Conservation (phyloP, 2,113 vertebrate genomes). For the Paralichthys olivaceus region DNA sequence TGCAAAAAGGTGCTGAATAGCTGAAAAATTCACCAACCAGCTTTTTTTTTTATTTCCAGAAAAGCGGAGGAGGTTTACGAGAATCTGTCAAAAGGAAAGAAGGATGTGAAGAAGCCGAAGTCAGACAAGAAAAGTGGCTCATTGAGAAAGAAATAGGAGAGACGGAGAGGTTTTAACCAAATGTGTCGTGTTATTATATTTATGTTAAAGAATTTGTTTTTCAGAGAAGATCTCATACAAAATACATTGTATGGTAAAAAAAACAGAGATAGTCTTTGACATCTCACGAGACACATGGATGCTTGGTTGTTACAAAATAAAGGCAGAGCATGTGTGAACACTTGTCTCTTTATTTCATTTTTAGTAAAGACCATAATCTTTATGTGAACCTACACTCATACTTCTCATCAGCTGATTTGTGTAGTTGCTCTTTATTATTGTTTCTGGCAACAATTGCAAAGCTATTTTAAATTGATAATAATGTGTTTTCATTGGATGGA, state of each 20-base stretch:
- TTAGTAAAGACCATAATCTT: neutral
- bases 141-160: slow-evolving; percentile 86
- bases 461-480: no score
- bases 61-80: slow-evolving; percentile 91
- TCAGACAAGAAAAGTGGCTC: slow-evolving; percentile 90
- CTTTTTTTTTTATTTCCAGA: slow-evolving; percentile 69
- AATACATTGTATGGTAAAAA: slow-evolving; percentile 27
- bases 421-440: neutral
- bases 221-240: neutral
- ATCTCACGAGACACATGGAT: slow-evolving; percentile 24
- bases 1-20: neutral
- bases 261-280: slow-evolving; percentile 7
- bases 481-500: neutral
- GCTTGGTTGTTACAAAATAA: slow-evolving; percentile 55
- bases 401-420: neutral
- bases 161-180: slow-evolving; percentile 10
- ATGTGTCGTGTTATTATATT: slow-evolving; percentile 59
- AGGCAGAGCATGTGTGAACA: slow-evolving; percentile 7
- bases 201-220: slow-evolving; percentile 51
- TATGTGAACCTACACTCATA: no score
- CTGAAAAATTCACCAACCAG: slow-evolving; percentile 8
- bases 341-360: neutral
- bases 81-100: slow-evolving; percentile 87
- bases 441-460: slow-evolving; percentile 10
- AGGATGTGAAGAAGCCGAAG: slow-evolving; percentile 87